Evolutionary conservation across 2,113 vertebrate species (phyloP).

Genomic region (Orcinus orca): DNA sequence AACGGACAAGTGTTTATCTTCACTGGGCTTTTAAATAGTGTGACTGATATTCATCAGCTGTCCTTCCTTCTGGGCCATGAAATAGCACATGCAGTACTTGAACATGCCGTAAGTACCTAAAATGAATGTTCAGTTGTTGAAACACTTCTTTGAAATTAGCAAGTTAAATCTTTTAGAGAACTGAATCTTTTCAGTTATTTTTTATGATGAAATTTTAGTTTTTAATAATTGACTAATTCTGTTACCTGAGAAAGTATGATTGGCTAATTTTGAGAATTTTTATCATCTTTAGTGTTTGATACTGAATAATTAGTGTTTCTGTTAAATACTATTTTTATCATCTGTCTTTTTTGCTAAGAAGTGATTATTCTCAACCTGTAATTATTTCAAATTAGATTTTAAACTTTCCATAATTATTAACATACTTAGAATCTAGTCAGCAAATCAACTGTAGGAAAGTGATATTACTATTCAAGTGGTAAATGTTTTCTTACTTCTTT

Average conservation of each 20-base stretch:
- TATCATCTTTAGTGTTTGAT: constrained; percentile 32
- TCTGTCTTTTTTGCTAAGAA: constrained; percentile 55
- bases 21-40: constrained; percentile 91
- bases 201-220: neutral
- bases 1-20: constrained; percentile 95
- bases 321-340: constrained; percentile 62
- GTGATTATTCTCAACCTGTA: constrained; percentile 66
- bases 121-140: neutral
- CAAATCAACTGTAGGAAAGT: constrained; percentile 55
- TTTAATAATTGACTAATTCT: constrained; percentile 21
- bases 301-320: constrained; percentile 63
- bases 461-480: constrained; percentile 44
- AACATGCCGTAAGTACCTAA: constrained; percentile 90
- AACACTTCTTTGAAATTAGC: neutral
- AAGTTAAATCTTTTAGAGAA: constrained; percentile 25
- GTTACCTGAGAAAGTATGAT: constrained; percentile 36
- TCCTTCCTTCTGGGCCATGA: constrained; percentile 94
- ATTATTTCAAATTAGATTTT: constrained; percentile 71
- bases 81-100: constrained; percentile 93
- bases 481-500: constrained; percentile 53
- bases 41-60: constrained; percentile 92
- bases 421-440: constrained; percentile 47
- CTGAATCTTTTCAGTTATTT: neutral
- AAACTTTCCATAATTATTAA: constrained; percentile 63
- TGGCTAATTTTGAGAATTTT: constrained; percentile 54